These are phyloP conservation scores for Zaprionus inermis DNA, from an alignment of 1,140 invertebrate species.

Conservation along the genomic window DNA sequence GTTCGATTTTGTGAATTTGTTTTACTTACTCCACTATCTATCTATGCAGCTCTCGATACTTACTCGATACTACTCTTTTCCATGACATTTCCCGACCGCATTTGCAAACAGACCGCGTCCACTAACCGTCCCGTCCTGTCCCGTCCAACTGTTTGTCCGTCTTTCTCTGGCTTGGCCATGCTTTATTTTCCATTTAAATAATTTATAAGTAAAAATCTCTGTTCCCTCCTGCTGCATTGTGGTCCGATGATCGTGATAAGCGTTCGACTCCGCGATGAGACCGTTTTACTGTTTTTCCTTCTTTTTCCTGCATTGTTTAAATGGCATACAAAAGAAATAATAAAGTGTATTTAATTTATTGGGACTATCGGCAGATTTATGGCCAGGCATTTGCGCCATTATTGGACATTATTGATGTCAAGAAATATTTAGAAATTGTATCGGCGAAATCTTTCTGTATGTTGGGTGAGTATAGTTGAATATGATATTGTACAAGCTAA, in stretches of 20 bases:
- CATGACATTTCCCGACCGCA: constrained; percentile 78
- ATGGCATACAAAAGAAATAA: constrained; percentile 34
- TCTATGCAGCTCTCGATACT: constrained; percentile 31
- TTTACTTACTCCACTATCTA: constrained; percentile 63
- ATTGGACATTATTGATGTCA: constrained; percentile 70
- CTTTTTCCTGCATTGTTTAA: constrained; percentile 60
- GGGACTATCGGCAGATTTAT: constrained; percentile 60
- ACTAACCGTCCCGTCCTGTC: constrained; percentile 32
- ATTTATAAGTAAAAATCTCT: constrained; percentile 78
- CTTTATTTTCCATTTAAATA: constrained; percentile 79
- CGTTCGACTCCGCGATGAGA: constrained; percentile 29
- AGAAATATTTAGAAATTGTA: constrained; percentile 51
- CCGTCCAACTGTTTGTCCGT: constrained; percentile 2
- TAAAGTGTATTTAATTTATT: constrained; percentile 78
- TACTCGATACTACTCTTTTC: constrained; percentile 49
- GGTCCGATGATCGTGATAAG: constrained; percentile 76
- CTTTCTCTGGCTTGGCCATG: constrained; percentile 39
- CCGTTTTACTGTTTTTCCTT: constrained; percentile 20
- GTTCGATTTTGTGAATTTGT: constrained; percentile 81
- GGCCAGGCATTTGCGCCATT: constrained; percentile 45
- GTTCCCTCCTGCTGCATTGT: constrained; percentile 54
- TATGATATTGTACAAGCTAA: too few relatives aligned
- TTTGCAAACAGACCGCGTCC: constrained; percentile 80
- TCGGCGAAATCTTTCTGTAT: neutral
- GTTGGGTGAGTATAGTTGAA: too few relatives aligned